phyloP scores from a whole-genome alignment of 2,888 invertebrate species.

The Polietes domitor region DNA sequence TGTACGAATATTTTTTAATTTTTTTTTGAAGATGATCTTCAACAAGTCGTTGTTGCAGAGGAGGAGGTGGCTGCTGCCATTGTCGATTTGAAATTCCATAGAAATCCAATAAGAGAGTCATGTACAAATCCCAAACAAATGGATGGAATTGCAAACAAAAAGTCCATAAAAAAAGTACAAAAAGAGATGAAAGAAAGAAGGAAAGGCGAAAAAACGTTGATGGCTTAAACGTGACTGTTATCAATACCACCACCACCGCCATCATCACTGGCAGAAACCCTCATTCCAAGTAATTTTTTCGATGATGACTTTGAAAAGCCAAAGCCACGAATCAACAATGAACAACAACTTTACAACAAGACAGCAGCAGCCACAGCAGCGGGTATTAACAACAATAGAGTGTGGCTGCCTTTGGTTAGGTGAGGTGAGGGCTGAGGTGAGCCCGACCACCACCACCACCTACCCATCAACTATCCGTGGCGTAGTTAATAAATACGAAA shows the following conservation, averaged over 20 bases:
- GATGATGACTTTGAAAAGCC: conserved; percentile 45
- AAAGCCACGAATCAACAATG: conserved; percentile 50
- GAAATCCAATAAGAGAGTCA: conserved; percentile 59
- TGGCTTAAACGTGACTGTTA: conserved; percentile 65
- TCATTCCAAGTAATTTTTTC: conserved; percentile 30
- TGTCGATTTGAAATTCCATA: conserved; percentile 57
- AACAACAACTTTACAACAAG: conserved; percentile 8
- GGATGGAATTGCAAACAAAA: conserved; percentile 48
- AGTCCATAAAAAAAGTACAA: not conserved
- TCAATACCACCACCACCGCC: conserved; percentile 53
- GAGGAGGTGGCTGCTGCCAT: conserved; percentile 15
- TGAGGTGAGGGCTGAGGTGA: not conserved
- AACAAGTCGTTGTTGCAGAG: conserved; percentile 15
- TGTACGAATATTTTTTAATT: conserved; percentile 3
- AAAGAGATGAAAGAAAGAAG: not conserved
- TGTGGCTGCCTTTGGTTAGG: not conserved
- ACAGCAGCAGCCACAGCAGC: conserved; percentile 6
- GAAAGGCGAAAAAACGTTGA: conserved; percentile 44
- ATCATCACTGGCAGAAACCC: not conserved
- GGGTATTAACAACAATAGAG: not conserved
- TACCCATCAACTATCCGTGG: not conserved
- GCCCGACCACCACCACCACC: conserved; percentile 11
- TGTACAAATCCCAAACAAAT: conserved; percentile 52
- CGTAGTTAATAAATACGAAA: conserved; percentile 24
- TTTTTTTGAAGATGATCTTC: conserved; percentile 53